Percentiles rank a stretch among this genome's conserved stretches.
phyloP scores from a whole-genome alignment of 2,113 vertebrate species.

The Empidonax traillii region DNA sequence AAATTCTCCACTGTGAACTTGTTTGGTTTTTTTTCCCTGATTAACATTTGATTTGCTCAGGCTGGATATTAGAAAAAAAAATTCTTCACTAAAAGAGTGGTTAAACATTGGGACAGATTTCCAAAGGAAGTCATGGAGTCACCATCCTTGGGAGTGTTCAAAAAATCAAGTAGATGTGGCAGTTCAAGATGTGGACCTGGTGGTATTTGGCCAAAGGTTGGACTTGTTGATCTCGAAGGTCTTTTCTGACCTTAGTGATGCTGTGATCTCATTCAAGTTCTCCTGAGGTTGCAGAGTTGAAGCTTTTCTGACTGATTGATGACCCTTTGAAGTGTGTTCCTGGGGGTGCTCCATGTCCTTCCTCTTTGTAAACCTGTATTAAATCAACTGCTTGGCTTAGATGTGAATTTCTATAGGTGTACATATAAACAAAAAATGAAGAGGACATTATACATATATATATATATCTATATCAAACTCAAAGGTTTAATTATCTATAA shows the following conservation, averaged over 20 bases:
- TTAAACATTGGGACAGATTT: background rate
- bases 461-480: background rate
- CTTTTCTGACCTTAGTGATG: background rate
- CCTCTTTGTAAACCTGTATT: background rate
- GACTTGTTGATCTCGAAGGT: background rate
- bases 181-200: fast-evolving
- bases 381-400: background rate
- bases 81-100: background rate
- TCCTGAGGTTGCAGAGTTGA: background rate
- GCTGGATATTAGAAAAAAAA: background rate
- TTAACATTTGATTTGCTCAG: background rate
- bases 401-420: fast-evolving
- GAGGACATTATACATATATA: too few relatives aligned
- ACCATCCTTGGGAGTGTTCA: background rate
- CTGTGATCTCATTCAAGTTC: background rate
- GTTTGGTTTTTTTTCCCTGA: background rate
- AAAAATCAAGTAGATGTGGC: background rate
- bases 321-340: background rate
- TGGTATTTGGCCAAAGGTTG: fast-evolving
- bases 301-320: background rate
- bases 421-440: background rate
- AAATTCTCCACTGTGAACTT: background rate
- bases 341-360: background rate
- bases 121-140: background rate
- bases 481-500: background rate